phyloP scores from a whole-genome alignment of 2,797 vertebrate genomes.

The Myiotriccus ornatus region DNA sequence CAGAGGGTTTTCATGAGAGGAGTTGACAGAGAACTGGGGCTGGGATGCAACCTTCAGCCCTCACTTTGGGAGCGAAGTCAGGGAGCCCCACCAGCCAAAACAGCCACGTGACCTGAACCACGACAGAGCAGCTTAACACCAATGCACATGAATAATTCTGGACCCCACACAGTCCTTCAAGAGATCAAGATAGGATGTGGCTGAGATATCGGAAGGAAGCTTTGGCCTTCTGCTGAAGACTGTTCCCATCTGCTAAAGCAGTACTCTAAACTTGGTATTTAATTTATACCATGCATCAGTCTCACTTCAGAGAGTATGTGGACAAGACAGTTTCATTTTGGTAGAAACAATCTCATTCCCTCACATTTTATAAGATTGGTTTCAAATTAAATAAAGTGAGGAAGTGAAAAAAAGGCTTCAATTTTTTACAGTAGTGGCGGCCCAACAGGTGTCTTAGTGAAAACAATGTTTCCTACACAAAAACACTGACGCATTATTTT shows the following conservation, averaged over 20 bases:
- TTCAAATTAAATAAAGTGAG: background rate
- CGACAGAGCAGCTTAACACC: fast-evolving
- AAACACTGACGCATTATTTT: background rate
- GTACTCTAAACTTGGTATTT: background rate
- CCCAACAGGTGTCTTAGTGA: background rate
- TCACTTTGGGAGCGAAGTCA: background rate
- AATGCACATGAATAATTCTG: fast-evolving
- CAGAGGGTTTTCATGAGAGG: fast-evolving
- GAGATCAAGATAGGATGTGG: background rate
- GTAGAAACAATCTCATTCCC: background rate
- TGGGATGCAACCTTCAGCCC: background rate
- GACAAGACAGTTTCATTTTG: background rate
- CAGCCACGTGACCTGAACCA: background rate
- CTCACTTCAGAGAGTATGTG: background rate
- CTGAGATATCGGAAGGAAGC: background rate
- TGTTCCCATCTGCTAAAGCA: background rate
- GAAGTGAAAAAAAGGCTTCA: background rate
- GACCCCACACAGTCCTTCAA: background rate
- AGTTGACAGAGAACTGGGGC: fast-evolving
- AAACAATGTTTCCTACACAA: background rate
- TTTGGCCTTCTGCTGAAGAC: background rate
- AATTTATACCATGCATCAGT: background rate
- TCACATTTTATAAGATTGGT: background rate
- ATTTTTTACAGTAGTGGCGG: background rate
- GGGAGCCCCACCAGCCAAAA: background rate